These are phyloP conservation scores for Phataginus tricuspis DNA, from an alignment of 2,797 vertebrate genomes.

Conservation along the genomic window DNA sequence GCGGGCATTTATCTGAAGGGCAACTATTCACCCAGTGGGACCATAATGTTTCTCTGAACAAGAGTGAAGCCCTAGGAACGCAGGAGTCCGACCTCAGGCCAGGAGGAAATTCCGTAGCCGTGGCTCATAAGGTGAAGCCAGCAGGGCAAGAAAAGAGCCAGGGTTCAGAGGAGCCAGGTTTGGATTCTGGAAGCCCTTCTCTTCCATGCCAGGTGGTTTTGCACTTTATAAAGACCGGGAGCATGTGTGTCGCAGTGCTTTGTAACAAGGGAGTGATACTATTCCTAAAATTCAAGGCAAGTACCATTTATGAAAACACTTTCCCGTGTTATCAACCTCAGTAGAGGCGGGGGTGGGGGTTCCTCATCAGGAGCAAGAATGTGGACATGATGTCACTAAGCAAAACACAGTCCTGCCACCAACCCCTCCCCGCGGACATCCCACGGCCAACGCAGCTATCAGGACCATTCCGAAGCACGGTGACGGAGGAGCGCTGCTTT, in stretches of 20 bases:
- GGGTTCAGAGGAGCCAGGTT: background rate
- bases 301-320: background rate
- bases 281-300: background rate
- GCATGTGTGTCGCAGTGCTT: background rate
- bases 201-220: background rate
- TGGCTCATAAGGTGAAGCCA: background rate
- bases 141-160: no score
- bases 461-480: rapidly evolving
- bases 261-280: background rate
- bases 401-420: background rate
- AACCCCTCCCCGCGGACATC: background rate
- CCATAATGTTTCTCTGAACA: background rate
- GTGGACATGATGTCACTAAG: background rate
- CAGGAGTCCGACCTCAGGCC: background rate
- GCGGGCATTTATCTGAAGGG: background rate
- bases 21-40: rapidly evolving
- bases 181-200: background rate
- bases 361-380: background rate
- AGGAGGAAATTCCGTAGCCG: rapidly evolving
- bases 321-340: background rate
- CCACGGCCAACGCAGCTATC: background rate
- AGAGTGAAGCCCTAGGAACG: no score
- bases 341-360: rapidly evolving
- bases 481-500: background rate
- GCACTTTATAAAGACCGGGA: background rate